A percentile compares a stretch with the other conserved stretches of the same genome.
phyloP scores from a whole-genome alignment of 2,113 vertebrate species.

The Leptobrachium ailaonicum region DNA sequence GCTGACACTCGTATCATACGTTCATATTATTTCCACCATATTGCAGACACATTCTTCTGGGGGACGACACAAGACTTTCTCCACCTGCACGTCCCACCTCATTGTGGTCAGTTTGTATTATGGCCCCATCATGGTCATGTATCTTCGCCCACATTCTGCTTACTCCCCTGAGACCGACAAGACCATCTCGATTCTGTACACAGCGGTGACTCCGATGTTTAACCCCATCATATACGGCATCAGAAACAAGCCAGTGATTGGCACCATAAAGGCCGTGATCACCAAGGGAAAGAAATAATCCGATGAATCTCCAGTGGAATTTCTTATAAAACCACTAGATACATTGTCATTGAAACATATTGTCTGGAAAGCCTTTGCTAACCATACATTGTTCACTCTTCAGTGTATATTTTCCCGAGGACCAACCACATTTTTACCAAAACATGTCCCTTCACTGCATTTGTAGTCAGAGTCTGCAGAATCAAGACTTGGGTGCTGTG shows the following conservation, averaged over 20 bases:
- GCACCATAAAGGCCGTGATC: conserved; percentile 13
- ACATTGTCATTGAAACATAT: too few relatives aligned
- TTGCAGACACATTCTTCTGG: conserved; percentile 30
- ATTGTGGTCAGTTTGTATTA: conserved; percentile 53
- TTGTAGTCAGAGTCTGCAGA: too few relatives aligned
- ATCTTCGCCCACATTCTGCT: conserved; percentile 29
- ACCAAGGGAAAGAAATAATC: background rate
- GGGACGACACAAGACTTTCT: conserved; percentile 65
- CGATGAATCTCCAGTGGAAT: too few relatives aligned
- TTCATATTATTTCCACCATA: conserved; percentile 28
- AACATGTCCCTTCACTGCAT: too few relatives aligned
- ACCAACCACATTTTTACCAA: too few relatives aligned
- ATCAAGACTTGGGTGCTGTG: too few relatives aligned
- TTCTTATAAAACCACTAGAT: too few relatives aligned
- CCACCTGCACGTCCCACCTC: conserved; percentile 62
- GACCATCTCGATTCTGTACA: conserved; percentile 49
- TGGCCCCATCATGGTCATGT: conserved; percentile 26
- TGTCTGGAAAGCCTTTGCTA: too few relatives aligned
- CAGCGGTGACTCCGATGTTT: conserved; percentile 47
- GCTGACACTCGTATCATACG: conserved; percentile 17
- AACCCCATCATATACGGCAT: conserved; percentile 48
- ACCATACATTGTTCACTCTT: too few relatives aligned
- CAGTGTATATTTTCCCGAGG: too few relatives aligned
- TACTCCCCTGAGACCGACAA: conserved; percentile 49
- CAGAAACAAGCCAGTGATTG: conserved; percentile 44